Evolutionary conservation across 53 echinoderm and acorn worm genomes (phyloP), one percentile per base, ranked within the genome.

Genomic region (Temnopleurus reevesii): DNA sequence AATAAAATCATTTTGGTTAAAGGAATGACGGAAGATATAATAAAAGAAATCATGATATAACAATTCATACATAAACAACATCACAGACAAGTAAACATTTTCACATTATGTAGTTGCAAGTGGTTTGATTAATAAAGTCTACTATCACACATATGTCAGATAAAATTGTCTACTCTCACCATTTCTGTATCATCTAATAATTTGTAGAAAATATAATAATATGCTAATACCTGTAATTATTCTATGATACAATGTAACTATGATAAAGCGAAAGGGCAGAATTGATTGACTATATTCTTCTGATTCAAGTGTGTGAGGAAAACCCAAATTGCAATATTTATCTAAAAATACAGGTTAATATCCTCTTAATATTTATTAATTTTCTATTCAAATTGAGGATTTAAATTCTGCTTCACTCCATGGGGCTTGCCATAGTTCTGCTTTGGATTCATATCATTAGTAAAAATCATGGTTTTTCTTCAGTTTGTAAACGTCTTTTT

Each of bases 21-120:
- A 79, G 79, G 79, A 79, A 79, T 79, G 79, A 79, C 28, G 47
- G 49, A 79, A 79, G 79, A 79, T 18, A 17, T 47, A 79, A 46
- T n/a, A 65, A 79, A 79, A 47, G 45, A 77, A 79, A 41, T 21
- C n/a, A 71, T 71, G 6, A 71, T 41, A 71, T 71, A 71, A n/a
- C n/a, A n/a, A 36, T 41, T 43, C 71, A 38, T 41, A 71, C 71
- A 71, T 65, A 34, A 65, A 71, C 5, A 71, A 43, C 41, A 71
- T 71, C 38, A 71, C 43, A 71, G 41, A 41, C 36, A 41, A 71
- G n/a, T 21, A 71, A 71, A 41, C 21, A n/a, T 8, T 71, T 41
- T n/a, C 23, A 21, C 71, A 41, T 63, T 2, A 21, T 63, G 71
- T 71, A n/a, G 19, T 41, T 38, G 36, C 36, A 71, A 25, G n/a